Evolutionary conservation across 1,140 invertebrate genomes (phyloP).

Genomic region (Rhynchophorus ferrugineus): DNA sequence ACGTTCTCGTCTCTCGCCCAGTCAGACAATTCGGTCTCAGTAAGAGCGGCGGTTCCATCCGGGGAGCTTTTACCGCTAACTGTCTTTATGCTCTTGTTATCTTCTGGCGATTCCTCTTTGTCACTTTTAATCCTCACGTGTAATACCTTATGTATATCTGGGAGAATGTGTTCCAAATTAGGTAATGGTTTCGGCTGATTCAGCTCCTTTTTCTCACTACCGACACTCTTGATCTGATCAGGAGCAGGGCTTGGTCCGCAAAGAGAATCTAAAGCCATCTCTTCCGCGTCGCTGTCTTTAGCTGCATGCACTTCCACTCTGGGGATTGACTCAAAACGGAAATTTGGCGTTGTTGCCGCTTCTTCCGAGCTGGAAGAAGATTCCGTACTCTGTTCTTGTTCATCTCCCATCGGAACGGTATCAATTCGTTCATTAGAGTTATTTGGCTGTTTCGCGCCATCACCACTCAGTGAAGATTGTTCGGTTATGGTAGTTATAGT

Average conservation of each 20-base stretch:
- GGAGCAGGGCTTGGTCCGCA: background rate
- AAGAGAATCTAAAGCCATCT: conserved; percentile 25
- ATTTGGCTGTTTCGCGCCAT: conserved; percentile 46
- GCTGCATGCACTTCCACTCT: conserved; percentile 23
- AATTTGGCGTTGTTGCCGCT: conserved; percentile 14
- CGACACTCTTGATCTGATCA: conserved; percentile 30
- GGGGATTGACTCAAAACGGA: conserved; percentile 25
- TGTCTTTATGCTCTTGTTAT: conserved; percentile 17
- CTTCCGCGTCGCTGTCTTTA: conserved; percentile 21
- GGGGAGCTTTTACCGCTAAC: conserved; percentile 46
- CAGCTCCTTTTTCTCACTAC: conserved; percentile 35
- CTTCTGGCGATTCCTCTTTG: conserved; percentile 15
- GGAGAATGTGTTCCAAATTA: conserved; percentile 29
- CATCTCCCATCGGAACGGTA: conserved; percentile 54
- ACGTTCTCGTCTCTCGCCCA: conserved; percentile 73
- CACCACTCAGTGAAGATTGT: conserved; percentile 30
- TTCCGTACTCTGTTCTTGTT: conserved; percentile 46
- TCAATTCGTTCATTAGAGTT: conserved; percentile 55
- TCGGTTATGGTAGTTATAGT: conserved; percentile 17
- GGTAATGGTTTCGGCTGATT: conserved; percentile 40
- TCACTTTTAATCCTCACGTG: conserved; percentile 25
- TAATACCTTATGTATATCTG: conserved; percentile 30
- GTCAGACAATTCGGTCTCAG: conserved; percentile 78
- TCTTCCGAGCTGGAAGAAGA: conserved; percentile 41
- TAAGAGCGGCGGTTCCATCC: conserved; percentile 58